Evolutionary conservation across 2,113 vertebrate genomes (phyloP), one percentile per base, ranked within the genome.

Genomic region (Meles meles): DNA sequence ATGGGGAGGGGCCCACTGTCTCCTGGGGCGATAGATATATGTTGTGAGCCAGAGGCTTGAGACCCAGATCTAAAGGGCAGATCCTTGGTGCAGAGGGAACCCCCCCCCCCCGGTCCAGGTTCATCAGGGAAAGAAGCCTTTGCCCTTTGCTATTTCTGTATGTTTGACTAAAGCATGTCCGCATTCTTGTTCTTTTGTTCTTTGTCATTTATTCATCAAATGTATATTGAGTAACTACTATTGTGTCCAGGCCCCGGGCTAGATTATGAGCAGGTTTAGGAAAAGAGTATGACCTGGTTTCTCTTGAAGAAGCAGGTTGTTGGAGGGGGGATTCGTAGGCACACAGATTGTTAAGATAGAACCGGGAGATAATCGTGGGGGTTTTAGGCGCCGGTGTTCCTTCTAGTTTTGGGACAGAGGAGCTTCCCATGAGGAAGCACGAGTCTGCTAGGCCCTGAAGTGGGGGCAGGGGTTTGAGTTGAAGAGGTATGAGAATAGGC

Each of bases 401-500:
- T 31, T 52, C 71, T 39, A 49, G 37, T 29, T 10, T 12, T 11
- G 17, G 27, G 18, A 67, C 0, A 2, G 49, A 42, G 52, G 3
- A 39, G 39, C 76, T 74, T 69, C 39, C 21, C 37, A 13, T 7
- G 72, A 71, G 29, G 65, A 44, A 44, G 79, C 27, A 61, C 0
- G 21, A 21, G 47, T 42, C 88, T 27, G 57, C 55, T 8, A 37
- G 65, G 20, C 61, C 57, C n/a, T 79, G 77, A 9, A 23, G 52
- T 13, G 65, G 65, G 18, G 20, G 52, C 77, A 34, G 90, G 61
- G 79, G 7, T 39, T 42, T 90, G 96, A 97, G 77, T 76, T 82
- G 93, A 93, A 90, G 86, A 97, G 94, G 15, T 81, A n/a, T 83
- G 93, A 92, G 92, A 65, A 79, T 39, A 23, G 85, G 74, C 37